These are phyloP conservation scores for Bedellia somnulentella DNA, from an alignment of 2,888 invertebrate genomes.

Conservation along the genomic window DNA sequence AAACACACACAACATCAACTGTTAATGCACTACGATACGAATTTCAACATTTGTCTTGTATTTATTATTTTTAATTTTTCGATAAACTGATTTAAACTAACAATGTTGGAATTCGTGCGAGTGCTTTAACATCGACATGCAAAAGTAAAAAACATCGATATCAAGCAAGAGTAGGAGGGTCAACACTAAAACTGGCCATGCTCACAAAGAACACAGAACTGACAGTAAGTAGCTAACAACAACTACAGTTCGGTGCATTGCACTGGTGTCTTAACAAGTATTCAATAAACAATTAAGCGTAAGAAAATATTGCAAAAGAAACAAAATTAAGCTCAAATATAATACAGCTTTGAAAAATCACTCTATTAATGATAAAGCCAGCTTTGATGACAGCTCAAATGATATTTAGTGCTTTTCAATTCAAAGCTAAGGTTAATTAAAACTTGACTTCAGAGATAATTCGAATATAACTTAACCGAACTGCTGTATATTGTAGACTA, in stretches of 20 bases:
- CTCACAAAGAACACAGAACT: conserved; percentile 22
- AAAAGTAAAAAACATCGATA: conserved; percentile 28
- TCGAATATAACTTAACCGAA: conserved; percentile 33
- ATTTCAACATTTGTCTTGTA: too few relatives aligned
- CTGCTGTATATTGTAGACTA: conserved; percentile 34
- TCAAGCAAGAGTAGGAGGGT: conserved; percentile 42
- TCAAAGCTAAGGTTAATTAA: too few relatives aligned
- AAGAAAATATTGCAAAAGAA: conserved; percentile 26
- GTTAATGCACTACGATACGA: too few relatives aligned
- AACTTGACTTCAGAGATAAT: conserved; percentile 55
- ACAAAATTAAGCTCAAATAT: conserved; percentile 38
- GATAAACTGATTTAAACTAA: too few relatives aligned
- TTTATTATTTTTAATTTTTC: too few relatives aligned
- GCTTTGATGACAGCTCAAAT: conserved; percentile 42
- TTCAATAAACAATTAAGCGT: conserved; percentile 19
- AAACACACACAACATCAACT: conserved; percentile 33
- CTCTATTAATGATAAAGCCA: conserved; percentile 26
- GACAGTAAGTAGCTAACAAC: conserved; percentile 1
- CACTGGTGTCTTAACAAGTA: too few relatives aligned
- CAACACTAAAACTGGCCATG: conserved; percentile 37
- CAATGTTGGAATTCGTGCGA: too few relatives aligned
- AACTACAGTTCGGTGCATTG: conserved; percentile 8
- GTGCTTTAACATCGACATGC: too few relatives aligned
- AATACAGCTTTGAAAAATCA: conserved; percentile 41
- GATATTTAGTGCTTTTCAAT: too few relatives aligned